Percentiles rank a stretch among this genome's conserved stretches.
Evolutionary conservation across 2,888 invertebrate species (phyloP).

Genomic region (Clistopyga incitator): DNA sequence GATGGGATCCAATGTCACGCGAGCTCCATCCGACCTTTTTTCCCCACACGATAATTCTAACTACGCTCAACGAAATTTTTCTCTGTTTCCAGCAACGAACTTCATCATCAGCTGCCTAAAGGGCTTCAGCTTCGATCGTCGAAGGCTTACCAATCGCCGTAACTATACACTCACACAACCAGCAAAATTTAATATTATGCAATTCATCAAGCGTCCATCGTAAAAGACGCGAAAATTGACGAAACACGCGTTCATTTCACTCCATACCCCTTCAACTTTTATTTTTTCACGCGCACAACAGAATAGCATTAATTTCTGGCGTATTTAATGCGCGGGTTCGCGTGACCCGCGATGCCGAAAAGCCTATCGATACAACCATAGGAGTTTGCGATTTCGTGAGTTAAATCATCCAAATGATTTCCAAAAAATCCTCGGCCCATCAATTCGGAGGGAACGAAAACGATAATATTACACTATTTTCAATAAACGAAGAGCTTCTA

Average conservation of each 20-base stretch:
- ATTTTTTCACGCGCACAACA: conserved; percentile 26
- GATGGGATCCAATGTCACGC: conserved; percentile 39
- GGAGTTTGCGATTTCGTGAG: conserved; percentile 76
- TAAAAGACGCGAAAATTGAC: conserved; percentile 25
- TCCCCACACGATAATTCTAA: conserved; percentile 40
- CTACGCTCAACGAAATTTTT: conserved; percentile 53
- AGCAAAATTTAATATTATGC: conserved; percentile 4
- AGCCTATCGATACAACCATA: conserved; percentile 79
- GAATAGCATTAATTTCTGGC: conserved; percentile 31
- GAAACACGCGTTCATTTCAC: conserved; percentile 16
- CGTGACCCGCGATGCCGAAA: conserved; percentile 52
- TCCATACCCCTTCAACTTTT: not conserved
- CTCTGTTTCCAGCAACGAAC: conserved; percentile 42
- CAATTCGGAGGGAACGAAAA: conserved; percentile 40
- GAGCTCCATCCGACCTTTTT: conserved; percentile 39
- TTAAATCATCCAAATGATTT: conserved; percentile 40
- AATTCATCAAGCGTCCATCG: not conserved
- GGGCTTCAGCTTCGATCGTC: conserved; percentile 50
- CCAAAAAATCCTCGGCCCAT: conserved; percentile 39
- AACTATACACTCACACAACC: conserved; percentile 30
- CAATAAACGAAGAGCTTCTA: conserved; percentile 7
- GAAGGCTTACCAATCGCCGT: conserved; percentile 35
- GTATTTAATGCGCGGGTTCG: conserved; percentile 32
- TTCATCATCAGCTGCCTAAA: conserved; percentile 67
- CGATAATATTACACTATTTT: not conserved